These are phyloP conservation scores for Intellagama lesueurii DNA, from an alignment of 2,797 vertebrate genomes.

Conservation along the genomic window DNA sequence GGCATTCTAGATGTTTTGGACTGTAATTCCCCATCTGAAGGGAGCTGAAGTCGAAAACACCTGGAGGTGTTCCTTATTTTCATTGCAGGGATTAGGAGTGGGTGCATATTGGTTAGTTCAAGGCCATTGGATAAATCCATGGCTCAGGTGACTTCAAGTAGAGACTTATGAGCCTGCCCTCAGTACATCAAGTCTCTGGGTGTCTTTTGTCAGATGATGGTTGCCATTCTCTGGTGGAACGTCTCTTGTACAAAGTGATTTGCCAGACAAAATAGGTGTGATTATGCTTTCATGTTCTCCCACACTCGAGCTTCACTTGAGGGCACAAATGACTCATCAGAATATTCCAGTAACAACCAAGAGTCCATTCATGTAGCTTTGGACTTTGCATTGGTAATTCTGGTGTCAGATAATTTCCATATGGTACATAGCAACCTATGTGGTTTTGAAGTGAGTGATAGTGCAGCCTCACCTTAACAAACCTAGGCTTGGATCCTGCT, in stretches of 20 bases:
- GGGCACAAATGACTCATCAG: neutral
- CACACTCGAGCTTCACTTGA: slow-evolving; percentile 1
- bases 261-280: slow-evolving; percentile 33
- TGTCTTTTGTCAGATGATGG: neutral
- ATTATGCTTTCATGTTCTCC: neutral
- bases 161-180: neutral
- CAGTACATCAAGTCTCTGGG: neutral
- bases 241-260: slow-evolving; percentile 13
- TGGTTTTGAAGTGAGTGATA: neutral
- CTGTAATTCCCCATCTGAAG: neutral
- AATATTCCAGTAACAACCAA: slow-evolving; percentile 21
- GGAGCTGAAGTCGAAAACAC: neutral
- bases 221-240: neutral
- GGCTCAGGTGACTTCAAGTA: neutral
- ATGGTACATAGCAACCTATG: slow-evolving; percentile 4
- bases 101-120: neutral
- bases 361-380: slow-evolving; percentile 45
- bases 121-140: no score
- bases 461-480: slow-evolving; percentile 3
- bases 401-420: slow-evolving; percentile 34
- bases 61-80: neutral
- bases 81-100: neutral
- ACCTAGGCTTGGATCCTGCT: slow-evolving; percentile 33
- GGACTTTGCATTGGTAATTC: neutral
- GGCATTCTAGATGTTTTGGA: neutral